phyloP scores from a whole-genome alignment of 2,888 invertebrate genomes.

The Calameuta idolon region DNA sequence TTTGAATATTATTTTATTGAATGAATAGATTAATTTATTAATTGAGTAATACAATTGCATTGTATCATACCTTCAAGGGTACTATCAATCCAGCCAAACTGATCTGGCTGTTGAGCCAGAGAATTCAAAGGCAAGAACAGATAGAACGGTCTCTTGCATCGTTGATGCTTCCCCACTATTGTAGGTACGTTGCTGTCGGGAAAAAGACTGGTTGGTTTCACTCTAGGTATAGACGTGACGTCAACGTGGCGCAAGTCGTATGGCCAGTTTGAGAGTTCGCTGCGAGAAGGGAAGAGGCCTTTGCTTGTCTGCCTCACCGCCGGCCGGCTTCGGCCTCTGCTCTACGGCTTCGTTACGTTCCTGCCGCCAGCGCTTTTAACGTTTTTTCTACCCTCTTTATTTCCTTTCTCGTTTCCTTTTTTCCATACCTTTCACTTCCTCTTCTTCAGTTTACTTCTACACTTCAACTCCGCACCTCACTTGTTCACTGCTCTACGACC shows the following conservation, averaged over 20 bases:
- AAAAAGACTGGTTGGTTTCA: slow-evolving; percentile 47
- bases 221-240: slow-evolving; percentile 36
- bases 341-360: slow-evolving; percentile 20
- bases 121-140: not conserved
- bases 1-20: not conserved
- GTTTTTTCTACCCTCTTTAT: not conserved
- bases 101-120: not conserved
- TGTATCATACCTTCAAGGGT: too few species aligned
- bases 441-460: not conserved
- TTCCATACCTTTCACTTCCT: not conserved
- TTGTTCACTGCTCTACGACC: not conserved
- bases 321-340: slow-evolving; percentile 35
- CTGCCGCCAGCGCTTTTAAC: not conserved
- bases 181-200: not conserved
- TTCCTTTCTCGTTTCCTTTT: not conserved
- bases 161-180: not conserved
- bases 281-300: slow-evolving; percentile 35
- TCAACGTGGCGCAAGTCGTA: slow-evolving; percentile 26
- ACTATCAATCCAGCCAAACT: not conserved
- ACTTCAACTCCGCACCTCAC: not conserved
- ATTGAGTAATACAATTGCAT: not conserved
- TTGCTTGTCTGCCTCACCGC: slow-evolving; percentile 22
- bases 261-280: slow-evolving; percentile 35
- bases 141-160: not conserved
- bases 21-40: not conserved